phyloP scores from a whole-genome alignment of 2,797 vertebrate genomes.

The Ceyx erithaca region DNA sequence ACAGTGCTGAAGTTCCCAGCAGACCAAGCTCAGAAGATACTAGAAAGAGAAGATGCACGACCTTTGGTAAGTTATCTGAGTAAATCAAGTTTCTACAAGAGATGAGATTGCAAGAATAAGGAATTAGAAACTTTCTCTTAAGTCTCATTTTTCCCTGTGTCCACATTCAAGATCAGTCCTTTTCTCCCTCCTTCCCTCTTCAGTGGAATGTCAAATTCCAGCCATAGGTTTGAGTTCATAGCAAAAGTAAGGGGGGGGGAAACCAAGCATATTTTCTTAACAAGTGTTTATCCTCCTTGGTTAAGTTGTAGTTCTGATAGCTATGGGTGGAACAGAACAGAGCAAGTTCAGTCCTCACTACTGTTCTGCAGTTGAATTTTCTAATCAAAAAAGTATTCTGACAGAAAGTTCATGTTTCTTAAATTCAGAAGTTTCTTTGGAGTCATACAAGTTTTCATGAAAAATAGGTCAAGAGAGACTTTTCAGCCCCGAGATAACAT shows the following conservation, averaged over 20 bases:
- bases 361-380: background rate
- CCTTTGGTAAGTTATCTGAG: slow-evolving; percentile 80
- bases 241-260: background rate
- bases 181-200: background rate
- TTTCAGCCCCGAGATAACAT: background rate
- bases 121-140: background rate
- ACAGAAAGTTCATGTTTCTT: background rate
- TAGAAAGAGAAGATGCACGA: slow-evolving; percentile 93
- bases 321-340: background rate
- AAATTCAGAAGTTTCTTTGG: background rate
- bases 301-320: background rate
- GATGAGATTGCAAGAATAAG: background rate
- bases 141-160: background rate
- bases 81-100: background rate
- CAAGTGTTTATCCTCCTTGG: background rate
- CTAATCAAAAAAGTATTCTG: background rate
- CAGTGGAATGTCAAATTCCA: background rate
- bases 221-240: background rate
- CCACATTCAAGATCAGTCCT: background rate
- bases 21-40: slow-evolving; percentile 93
- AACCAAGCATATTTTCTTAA: background rate
- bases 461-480: background rate
- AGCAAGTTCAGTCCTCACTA: background rate
- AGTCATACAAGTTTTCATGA: background rate
- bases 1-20: slow-evolving; percentile 95